Evolutionary conservation across 1,140 invertebrate species (phyloP).

Genomic region (Marisa cornuarietis): DNA sequence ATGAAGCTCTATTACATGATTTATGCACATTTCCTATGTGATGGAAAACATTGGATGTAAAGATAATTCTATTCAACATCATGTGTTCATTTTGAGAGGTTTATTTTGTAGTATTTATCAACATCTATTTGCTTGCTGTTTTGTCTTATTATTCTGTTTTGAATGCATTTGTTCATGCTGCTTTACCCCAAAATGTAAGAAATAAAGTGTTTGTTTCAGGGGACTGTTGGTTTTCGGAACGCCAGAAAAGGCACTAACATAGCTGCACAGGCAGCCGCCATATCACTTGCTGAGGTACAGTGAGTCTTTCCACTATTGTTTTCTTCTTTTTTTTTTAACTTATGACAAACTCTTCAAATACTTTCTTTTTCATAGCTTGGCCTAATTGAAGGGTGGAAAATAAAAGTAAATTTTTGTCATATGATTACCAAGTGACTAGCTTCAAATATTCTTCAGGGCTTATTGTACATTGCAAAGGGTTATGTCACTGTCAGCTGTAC

Average conservation of each 20-base stretch:
- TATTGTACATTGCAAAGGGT: no score
- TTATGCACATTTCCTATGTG: no score
- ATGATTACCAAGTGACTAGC: background rate
- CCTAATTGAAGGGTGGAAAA: background rate
- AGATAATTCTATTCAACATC: no score
- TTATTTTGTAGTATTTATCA: background rate
- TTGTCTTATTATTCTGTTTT: background rate
- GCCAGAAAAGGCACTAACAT: conserved; percentile 94
- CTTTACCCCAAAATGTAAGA: background rate
- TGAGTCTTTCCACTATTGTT: background rate
- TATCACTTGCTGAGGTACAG: conserved; percentile 73
- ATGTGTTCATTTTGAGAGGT: no score
- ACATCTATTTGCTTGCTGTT: no score
- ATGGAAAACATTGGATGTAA: no score
- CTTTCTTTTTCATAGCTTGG: background rate
- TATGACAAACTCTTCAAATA: background rate
- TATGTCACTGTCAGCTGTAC: no score
- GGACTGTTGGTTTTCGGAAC: conserved; percentile 94
- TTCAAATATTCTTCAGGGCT: no score
- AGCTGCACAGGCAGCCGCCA: conserved; percentile 91
- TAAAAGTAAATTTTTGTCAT: background rate
- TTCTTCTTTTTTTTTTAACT: background rate
- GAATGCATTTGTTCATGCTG: no score
- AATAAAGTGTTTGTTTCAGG: conserved; percentile 71
- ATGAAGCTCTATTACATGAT: no score